Conservation (phyloP, 2,113 vertebrate genomes). For the Apistogramma diplotaenia region DNA sequence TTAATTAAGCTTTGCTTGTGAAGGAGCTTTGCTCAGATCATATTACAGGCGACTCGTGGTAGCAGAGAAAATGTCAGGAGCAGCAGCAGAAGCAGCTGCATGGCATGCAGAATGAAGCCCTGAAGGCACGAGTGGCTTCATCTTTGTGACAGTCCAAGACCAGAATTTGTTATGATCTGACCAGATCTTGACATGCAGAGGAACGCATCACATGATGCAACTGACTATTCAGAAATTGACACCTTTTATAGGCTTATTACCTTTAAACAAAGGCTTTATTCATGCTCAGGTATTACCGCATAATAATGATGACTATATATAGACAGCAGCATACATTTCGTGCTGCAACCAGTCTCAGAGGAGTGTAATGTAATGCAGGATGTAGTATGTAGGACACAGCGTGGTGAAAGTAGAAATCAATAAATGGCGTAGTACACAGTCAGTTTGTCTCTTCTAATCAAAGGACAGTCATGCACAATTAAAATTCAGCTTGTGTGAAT, state of each 20-base stretch:
- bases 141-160: slow-evolving; percentile 34
- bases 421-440: background rate
- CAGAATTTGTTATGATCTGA: slow-evolving; percentile 20
- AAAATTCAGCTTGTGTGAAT: background rate
- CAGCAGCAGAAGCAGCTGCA: background rate
- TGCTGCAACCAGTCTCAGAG: slow-evolving; percentile 17
- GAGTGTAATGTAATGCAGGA: slow-evolving; percentile 4
- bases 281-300: slow-evolving; percentile 44
- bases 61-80: slow-evolving; percentile 38
- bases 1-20: slow-evolving; percentile 47
- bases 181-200: slow-evolving; percentile 6
- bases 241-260: slow-evolving; percentile 3
- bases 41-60: background rate
- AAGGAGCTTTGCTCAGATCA: background rate
- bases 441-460: background rate
- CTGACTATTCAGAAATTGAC: slow-evolving; percentile 16
- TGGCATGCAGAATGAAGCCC: slow-evolving; percentile 33
- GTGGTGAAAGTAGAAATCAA: slow-evolving; percentile 18
- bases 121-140: slow-evolving; percentile 35
- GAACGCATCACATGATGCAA: background rate
- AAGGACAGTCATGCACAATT: background rate
- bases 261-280: slow-evolving; percentile 30
- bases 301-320: slow-evolving; percentile 62
- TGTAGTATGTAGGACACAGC: slow-evolving; percentile 10
- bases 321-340: slow-evolving; percentile 18